These are phyloP conservation scores for Gryllus bimaculatus DNA, from an alignment of 1,140 invertebrate genomes.

Conservation along the genomic window DNA sequence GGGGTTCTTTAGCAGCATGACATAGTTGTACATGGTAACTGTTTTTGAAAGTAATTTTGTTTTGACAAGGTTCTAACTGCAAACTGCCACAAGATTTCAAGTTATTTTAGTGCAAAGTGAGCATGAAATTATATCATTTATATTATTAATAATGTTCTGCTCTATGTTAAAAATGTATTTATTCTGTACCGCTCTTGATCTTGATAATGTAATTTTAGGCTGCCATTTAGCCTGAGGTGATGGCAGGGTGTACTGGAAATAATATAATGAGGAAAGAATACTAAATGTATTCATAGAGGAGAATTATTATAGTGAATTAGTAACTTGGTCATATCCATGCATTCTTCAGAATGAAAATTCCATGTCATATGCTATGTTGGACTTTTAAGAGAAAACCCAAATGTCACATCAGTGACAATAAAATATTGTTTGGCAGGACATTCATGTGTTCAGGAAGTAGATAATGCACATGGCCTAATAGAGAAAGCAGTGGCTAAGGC, in stretches of 20 bases:
- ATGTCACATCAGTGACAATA: conserved; percentile 20
- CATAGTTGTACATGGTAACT: too few species aligned
- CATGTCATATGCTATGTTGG: conserved; percentile 12
- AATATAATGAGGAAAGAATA: conserved; percentile 25
- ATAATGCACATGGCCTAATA: conserved; percentile 23
- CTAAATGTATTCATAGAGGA: conserved; percentile 17
- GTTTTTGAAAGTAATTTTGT: too few species aligned
- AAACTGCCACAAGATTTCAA: too few species aligned
- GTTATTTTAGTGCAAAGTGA: too few species aligned
- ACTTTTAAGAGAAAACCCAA: conserved; percentile 20
- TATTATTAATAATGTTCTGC: too few species aligned
- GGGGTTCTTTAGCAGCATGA: too few species aligned
- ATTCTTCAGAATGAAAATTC: conserved; percentile 19
- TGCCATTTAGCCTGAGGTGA: conserved; percentile 23
- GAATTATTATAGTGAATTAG: conserved; percentile 15
- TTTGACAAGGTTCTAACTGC: too few species aligned
- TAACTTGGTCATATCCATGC: conserved; percentile 21
- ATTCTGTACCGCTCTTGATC: not conserved
- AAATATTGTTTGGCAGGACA: conserved; percentile 25
- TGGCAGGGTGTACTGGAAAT: conserved; percentile 23
- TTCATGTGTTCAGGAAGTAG: conserved; percentile 24
- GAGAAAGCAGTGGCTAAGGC: conserved; percentile 19
- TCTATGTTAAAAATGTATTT: too few species aligned
- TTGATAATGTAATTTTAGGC: conserved; percentile 13
- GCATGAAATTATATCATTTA: too few species aligned